Evolutionary conservation across 2,888 invertebrate genomes (phyloP).

Genomic region (Osmoderma eremita): DNA sequence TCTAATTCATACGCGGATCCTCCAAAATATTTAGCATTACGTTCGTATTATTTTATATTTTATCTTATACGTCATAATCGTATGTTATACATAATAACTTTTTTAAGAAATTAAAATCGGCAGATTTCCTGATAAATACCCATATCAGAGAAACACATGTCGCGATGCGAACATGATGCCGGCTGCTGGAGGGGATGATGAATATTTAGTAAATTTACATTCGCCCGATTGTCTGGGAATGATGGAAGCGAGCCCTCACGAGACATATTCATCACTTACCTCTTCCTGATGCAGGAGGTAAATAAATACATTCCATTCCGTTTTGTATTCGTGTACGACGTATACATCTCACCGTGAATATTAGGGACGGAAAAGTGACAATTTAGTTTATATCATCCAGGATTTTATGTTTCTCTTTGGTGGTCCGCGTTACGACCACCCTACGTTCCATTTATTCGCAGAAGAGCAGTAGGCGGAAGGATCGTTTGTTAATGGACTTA

Average conservation of each 20-base stretch:
- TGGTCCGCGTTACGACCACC: neutral
- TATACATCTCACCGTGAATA: conserved; percentile 25
- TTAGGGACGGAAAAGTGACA: conserved; percentile 9
- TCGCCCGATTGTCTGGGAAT: conserved; percentile 54
- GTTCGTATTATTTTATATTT: no score
- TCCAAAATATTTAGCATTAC: no score
- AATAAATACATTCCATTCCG: conserved; percentile 9
- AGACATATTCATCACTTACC: conserved; percentile 54
- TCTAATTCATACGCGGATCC: no score
- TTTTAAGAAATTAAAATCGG: no score
- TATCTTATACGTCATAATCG: no score
- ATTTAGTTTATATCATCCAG: conserved; percentile 19
- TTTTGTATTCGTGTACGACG: neutral
- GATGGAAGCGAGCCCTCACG: conserved; percentile 52
- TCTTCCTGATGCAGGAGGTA: conserved; percentile 20
- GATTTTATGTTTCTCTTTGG: conserved; percentile 14
- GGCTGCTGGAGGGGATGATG: conserved; percentile 35
- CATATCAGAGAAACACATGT: neutral
- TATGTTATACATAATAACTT: no score
- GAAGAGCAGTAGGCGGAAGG: conserved; percentile 12
- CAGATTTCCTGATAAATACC: no score
- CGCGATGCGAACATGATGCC: neutral
- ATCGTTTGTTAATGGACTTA: conserved; percentile 1
- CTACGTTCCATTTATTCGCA: conserved; percentile 4
- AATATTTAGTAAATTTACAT: conserved; percentile 49